phyloP scores from a whole-genome alignment of 64 coral and sea anemone species.

The Platygyra sinensis region DNA sequence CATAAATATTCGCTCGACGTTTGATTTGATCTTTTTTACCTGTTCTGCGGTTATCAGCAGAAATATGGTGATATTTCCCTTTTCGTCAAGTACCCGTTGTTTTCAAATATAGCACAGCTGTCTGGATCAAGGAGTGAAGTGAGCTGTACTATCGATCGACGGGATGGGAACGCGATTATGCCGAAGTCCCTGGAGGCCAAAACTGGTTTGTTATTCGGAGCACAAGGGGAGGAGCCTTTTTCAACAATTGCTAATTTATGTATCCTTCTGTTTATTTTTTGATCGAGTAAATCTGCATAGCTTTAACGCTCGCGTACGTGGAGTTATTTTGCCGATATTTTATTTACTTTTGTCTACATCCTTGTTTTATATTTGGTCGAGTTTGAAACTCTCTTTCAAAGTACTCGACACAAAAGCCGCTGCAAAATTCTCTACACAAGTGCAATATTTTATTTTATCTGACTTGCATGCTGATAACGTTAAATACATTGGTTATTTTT shows the following conservation, averaged over 20 bases:
- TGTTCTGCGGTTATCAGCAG: background rate
- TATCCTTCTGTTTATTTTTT: slow-evolving; percentile 16
- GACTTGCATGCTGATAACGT: background rate
- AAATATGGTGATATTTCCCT: slow-evolving; percentile 1
- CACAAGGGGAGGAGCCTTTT: slow-evolving; percentile 25
- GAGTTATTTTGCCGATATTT: background rate
- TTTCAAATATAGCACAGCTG: background rate
- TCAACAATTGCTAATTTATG: slow-evolving; percentile 47
- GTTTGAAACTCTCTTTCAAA: background rate
- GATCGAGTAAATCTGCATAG: background rate
- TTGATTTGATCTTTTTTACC: slow-evolving; percentile 28
- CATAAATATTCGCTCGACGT: slow-evolving; percentile 13
- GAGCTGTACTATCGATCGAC: background rate
- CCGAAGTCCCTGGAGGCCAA: slow-evolving; percentile 21
- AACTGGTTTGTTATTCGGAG: slow-evolving; percentile 6
- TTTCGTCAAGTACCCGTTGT: slow-evolving; percentile 1
- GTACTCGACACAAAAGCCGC: background rate
- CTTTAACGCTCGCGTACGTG: background rate
- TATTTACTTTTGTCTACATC: background rate
- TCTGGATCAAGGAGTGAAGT: background rate
- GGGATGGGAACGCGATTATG: background rate
- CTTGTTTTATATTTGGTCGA: background rate
- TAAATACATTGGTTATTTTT: background rate
- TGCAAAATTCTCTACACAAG: background rate
- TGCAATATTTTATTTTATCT: background rate